Evolutionary conservation across 2,797 vertebrate genomes (phyloP), one percentile per base, ranked within the genome.

Genomic region (Mycteria americana): DNA sequence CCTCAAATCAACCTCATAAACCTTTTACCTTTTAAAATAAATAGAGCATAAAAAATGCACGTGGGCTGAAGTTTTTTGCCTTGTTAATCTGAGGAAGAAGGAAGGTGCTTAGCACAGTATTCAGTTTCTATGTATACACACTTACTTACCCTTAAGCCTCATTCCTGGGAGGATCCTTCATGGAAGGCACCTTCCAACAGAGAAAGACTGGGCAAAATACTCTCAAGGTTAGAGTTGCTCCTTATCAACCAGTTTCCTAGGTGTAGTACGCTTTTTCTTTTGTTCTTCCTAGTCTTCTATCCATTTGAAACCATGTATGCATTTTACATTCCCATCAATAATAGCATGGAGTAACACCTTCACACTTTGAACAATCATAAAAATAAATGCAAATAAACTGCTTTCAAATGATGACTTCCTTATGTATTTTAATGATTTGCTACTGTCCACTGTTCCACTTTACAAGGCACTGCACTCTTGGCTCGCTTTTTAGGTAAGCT

Each of bases 11-110:
- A 48, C 57, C 68, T 88, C 46, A 45, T 78, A 19, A 94, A 33
- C 56, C 53, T 82, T 74, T 72, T 83, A 72, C 41, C 51, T 85
- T 95, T 88, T 41, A 17, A 87, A 93, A 78, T 90, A 95, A 88
- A 41, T 75, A 91, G 62, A 78, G 43, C 65, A 48, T 92, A 39
- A 92, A 75, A 79, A 73, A 69, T 60, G 41, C 18, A 23, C 4
- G 17, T 73, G 67, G 7, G 23, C 75, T 64, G 53, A 93, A 22
- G 5, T 4, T 33, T 84, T 85, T 93, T 92, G 48, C 53, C 31
- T 68, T 86, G 45, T 60, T 91, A 78, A 48, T 84, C 31, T 23
- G 18, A 81, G 79, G n/a, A 90, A 76, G 78, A 83, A 83, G 33
- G 54, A 89, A 62, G 69, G 25, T 78, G 21, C 69, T 89, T 80